Base-by-base conservation (phyloP, 2,113 vertebrate genomes). In the Perca flavescens region DNA sequence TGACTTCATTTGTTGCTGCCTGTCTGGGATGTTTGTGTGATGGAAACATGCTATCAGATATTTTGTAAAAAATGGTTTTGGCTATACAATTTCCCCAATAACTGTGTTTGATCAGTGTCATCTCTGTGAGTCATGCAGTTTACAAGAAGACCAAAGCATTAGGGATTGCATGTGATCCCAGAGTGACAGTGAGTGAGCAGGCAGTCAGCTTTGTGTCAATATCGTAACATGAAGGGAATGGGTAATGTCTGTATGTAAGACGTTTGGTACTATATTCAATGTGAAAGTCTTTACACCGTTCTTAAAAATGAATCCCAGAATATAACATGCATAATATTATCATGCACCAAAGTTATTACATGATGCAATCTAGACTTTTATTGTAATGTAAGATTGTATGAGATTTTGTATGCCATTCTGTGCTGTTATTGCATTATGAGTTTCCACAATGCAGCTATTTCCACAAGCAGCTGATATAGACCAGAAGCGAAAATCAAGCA, bases 361-460 rank as follows among this genome's bases (percentile, higher is more conserved):
- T 52, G 47, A 72, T 40, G 36, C 13, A 11, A 50, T 74, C 50
- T 8, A 28, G 49, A 74, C 17, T 36, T 70, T 31, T 12, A 57
- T 2, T 14, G 4, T 25, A 17, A 62, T 16, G 28, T n/a, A 34
- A 9, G 14, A 47, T 65, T 72, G 57, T 22, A 46, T 43, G 31
- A 56, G 2, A 14, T 36, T 5, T 12, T 73, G 40, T 21, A 71
- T 43, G 53, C 10, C 31, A 2, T 3, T 75, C 25, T 57, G 25
- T 43, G 10, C 54, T 56, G 50, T 49, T 67, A 50, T 68, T 28
- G 28, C 40, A 28, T 25, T 56, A 25, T 1, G 12, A 49, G 52
- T 19, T 49, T 72, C 46, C 53, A n/a, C 21, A 83, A 22, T 52
- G 61, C 36, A 64, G 69, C 47, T 80, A 63, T 60, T 79, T 60